These are phyloP conservation scores for Engystomops pustulosus DNA, from an alignment of 2,113 vertebrate genomes.

Conservation along the genomic window DNA sequence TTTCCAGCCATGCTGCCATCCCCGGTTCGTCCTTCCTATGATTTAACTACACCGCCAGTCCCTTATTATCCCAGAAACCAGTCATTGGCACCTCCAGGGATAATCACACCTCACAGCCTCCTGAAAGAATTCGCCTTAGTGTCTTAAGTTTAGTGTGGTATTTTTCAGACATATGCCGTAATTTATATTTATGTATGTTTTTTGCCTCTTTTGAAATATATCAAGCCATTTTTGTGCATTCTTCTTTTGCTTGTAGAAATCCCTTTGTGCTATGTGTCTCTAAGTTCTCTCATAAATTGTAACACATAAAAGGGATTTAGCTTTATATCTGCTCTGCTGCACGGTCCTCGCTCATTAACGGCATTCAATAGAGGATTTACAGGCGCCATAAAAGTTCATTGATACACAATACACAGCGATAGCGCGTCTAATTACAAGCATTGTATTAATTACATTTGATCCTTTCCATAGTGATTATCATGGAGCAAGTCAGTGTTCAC, in stretches of 20 bases:
- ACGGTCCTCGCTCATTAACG: neutral
- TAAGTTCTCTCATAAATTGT: constrained; percentile 2
- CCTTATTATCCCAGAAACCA: constrained; percentile 19
- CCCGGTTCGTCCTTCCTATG: neutral
- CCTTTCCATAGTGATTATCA: neutral
- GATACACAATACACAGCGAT: neutral
- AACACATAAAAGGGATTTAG: constrained; percentile 11
- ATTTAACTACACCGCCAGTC: neutral
- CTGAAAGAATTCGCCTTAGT: neutral
- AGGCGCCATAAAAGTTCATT: constrained; percentile 17
- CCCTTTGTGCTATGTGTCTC: constrained; percentile 2
- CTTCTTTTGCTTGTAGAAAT: constrained; percentile 5
- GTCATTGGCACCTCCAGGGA: neutral
- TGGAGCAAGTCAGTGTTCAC: neutral
- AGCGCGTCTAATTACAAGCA: neutral
- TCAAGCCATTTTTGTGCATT: neutral
- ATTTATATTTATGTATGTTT: constrained; percentile 1
- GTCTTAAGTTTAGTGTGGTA: neutral
- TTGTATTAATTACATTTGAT: constrained; percentile 24
- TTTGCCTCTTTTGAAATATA: neutral
- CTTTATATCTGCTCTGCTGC: neutral
- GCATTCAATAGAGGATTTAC: constrained; percentile 26
- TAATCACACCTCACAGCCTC: constrained; percentile 20
- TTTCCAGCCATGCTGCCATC: neutral
- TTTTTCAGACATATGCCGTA: neutral